Evolutionary conservation across 1,140 invertebrate species (phyloP).

Genomic region (Trichogramma pretiosum): DNA sequence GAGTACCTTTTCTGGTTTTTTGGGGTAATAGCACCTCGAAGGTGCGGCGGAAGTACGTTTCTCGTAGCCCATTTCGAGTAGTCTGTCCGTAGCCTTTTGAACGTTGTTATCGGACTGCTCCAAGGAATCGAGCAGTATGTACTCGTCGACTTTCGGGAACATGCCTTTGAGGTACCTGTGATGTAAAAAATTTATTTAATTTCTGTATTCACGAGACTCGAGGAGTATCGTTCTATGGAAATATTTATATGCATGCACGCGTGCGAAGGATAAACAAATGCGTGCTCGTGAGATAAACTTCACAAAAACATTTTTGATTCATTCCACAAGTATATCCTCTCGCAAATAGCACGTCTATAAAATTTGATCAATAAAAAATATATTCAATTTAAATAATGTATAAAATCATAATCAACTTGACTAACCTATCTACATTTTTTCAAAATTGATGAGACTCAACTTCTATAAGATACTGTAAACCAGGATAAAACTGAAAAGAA

Average conservation of each 20-base stretch:
- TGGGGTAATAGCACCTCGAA: too few species aligned
- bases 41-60: slow-evolving; percentile 69
- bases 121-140: slow-evolving; percentile 73
- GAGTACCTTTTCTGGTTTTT: too few species aligned
- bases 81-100: slow-evolving; percentile 70
- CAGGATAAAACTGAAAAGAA: slow-evolving; percentile 33
- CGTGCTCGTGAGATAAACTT: too few species aligned
- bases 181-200: too few species aligned
- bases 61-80: slow-evolving; percentile 70
- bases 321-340: too few species aligned
- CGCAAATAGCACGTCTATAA: too few species aligned
- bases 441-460: slow-evolving; percentile 27
- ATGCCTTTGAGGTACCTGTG: slow-evolving; percentile 83
- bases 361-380: too few species aligned
- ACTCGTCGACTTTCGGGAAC: slow-evolving; percentile 85
- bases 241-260: too few species aligned
- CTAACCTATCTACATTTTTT: slow-evolving; percentile 29
- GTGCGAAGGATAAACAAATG: too few species aligned
- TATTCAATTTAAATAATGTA: too few species aligned
- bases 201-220: slow-evolving; percentile 3
- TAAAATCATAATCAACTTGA: slow-evolving; percentile 23
- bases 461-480: slow-evolving; percentile 25
- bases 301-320: too few species aligned
- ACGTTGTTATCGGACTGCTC: slow-evolving; percentile 82
- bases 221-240: slow-evolving; percentile 14